A percentile compares a stretch with the other conserved stretches of the same genome.
phyloP scores from a whole-genome alignment of 1,140 invertebrate genomes.

The Philotrypesis tridentata region DNA sequence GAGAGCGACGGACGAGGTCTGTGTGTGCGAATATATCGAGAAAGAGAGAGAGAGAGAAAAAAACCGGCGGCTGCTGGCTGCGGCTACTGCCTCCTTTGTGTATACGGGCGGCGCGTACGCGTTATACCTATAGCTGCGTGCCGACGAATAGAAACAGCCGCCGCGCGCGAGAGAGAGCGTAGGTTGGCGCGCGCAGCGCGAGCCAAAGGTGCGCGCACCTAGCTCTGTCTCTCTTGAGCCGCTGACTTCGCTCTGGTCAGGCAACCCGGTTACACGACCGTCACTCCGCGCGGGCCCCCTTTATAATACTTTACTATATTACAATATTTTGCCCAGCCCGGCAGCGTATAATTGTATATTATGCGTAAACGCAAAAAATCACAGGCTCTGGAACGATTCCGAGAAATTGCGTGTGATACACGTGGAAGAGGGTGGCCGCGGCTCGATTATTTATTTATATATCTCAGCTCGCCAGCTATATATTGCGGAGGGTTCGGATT shows the following conservation, averaged over 20 bases:
- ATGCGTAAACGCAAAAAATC: no score
- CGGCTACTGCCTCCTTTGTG: constrained; percentile 6
- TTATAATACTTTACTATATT: no score
- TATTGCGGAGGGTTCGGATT: neutral
- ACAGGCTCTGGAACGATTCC: neutral
- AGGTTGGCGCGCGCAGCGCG: constrained; percentile 22
- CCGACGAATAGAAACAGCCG: constrained; percentile 26
- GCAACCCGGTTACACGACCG: no score
- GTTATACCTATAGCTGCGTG: neutral
- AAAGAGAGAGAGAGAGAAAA: constrained; percentile 6
- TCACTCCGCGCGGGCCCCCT: no score
- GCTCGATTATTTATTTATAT: neutral
- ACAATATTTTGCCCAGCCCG: no score
- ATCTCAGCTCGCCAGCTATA: neutral
- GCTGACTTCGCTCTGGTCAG: no score
- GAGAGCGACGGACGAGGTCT: neutral
- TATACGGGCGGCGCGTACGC: constrained; percentile 16
- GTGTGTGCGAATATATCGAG: neutral
- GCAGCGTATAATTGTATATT: no score
- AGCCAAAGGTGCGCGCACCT: no score
- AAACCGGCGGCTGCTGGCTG: neutral
- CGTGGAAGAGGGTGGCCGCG: neutral
- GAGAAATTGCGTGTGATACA: neutral
- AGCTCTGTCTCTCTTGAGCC: neutral
- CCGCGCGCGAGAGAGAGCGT: constrained; percentile 8